These are phyloP conservation scores for Macropus fuliginosus DNA, from an alignment of 2,797 vertebrate species.

Conservation along the genomic window DNA sequence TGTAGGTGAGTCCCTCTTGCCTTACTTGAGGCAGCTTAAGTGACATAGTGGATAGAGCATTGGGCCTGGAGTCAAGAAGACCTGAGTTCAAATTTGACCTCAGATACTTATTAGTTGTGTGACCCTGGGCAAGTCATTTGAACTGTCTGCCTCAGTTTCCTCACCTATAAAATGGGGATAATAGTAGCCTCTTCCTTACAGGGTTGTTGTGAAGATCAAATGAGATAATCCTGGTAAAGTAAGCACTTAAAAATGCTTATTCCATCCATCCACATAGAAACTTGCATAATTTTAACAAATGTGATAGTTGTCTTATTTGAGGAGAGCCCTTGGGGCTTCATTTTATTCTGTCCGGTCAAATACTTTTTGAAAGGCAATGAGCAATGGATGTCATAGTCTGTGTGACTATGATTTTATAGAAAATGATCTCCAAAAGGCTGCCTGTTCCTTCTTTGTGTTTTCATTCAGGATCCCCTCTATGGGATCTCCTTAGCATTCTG, in stretches of 20 bases:
- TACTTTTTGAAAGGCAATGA: not conserved
- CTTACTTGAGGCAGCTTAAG: not conserved
- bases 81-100: not conserved
- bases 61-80: not conserved
- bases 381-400: not conserved
- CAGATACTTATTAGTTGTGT: not conserved
- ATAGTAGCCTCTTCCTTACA: not conserved
- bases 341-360: not conserved
- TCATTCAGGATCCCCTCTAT: not conserved
- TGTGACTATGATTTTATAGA: not conserved
- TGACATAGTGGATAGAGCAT: not conserved
- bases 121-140: not conserved
- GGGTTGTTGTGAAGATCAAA: not conserved
- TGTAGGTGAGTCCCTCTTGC: no score
- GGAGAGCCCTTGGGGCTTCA: not conserved
- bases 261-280: not conserved
- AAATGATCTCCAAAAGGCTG: not conserved
- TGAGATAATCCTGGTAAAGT: not conserved
- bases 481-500: not conserved
- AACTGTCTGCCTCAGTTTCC: not conserved
- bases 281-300: not conserved
- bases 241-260: not conserved
- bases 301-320: not conserved
- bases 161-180: not conserved
- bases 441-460: not conserved